phyloP scores from a whole-genome alignment of 2,113 vertebrate species.

The Spermophilus dauricus region DNA sequence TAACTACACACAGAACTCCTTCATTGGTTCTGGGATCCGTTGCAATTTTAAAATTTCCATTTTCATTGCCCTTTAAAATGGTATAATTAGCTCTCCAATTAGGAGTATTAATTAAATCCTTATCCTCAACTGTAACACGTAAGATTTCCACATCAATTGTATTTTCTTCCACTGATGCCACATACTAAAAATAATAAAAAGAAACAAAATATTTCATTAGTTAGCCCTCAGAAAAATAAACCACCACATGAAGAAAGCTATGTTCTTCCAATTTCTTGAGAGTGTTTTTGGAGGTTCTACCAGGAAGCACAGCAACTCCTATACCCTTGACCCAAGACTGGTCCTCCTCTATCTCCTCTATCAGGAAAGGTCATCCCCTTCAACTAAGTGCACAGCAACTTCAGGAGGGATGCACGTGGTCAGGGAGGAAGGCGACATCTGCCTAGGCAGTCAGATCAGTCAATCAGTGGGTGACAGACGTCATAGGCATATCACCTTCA shows the following conservation, averaged over 20 bases:
- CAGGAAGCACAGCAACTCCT: too few relatives aligned
- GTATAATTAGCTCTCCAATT: constrained; percentile 92
- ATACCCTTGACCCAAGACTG: too few relatives aligned
- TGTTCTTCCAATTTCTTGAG: background rate
- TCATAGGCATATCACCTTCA: too few relatives aligned
- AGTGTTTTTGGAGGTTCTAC: too few relatives aligned
- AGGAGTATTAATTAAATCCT: constrained; percentile 89
- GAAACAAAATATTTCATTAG: background rate
- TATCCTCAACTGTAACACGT: constrained; percentile 91
- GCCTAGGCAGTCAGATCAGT: too few relatives aligned
- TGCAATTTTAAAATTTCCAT: constrained; percentile 92
- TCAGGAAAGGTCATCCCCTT: too few relatives aligned
- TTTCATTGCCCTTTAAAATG: constrained; percentile 93
- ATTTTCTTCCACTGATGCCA: constrained; percentile 90
- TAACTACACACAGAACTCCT: constrained; percentile 91
- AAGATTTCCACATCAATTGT: constrained; percentile 88
- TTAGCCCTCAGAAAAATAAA: constrained; percentile 7
- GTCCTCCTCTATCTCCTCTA: too few relatives aligned
- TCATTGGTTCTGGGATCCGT: constrained; percentile 93
- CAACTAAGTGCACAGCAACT: too few relatives aligned
- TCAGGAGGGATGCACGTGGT: too few relatives aligned
- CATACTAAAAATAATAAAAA: constrained; percentile 87
- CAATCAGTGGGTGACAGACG: too few relatives aligned
- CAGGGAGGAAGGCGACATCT: too few relatives aligned
- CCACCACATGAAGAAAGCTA: background rate